These are phyloP conservation scores for Rafetus swinhoei DNA, from an alignment of 2,113 vertebrate genomes.

Conservation along the genomic window DNA sequence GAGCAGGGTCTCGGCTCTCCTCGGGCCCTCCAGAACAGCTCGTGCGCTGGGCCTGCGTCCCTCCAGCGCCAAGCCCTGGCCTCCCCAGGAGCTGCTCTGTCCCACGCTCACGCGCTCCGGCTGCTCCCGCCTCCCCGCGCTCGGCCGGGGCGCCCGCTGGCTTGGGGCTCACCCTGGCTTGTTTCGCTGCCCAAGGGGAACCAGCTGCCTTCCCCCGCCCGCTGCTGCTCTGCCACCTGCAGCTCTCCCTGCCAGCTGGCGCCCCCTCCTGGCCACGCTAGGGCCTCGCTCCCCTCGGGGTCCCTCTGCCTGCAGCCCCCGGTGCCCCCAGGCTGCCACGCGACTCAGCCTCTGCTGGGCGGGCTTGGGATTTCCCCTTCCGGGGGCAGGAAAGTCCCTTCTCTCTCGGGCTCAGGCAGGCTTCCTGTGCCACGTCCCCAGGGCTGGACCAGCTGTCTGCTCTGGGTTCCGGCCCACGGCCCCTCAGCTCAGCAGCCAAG, in stretches of 20 bases:
- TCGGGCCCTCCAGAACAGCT: too few species aligned
- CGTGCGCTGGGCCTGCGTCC: too few species aligned
- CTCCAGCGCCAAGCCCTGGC: too few species aligned
- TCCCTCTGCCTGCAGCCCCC: not conserved
- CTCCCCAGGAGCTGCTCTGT: too few species aligned
- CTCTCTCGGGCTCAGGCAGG: not conserved
- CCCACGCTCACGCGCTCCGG: rapidly evolving
- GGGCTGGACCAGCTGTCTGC: not conserved
- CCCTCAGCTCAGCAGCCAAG: not conserved
- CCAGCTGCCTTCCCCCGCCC: too few species aligned
- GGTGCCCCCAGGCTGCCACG: constrained; percentile 15
- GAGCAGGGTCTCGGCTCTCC: too few species aligned
- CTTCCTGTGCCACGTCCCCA: not conserved
- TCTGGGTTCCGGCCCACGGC: not conserved
- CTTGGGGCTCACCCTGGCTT: rapidly evolving
- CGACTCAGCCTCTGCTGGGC: not conserved
- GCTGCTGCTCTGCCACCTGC: rapidly evolving
- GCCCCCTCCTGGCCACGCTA: not conserved
- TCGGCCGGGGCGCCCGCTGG: not conserved
- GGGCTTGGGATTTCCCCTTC: not conserved
- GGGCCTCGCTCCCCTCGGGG: not conserved
- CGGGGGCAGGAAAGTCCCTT: not conserved
- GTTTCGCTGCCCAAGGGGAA: not conserved
- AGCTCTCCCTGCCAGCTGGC: rapidly evolving
- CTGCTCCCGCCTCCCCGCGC: too few species aligned